Conservation (phyloP, 64 coral and sea anemone genomes). For the Dendronephthya gigantea region DNA sequence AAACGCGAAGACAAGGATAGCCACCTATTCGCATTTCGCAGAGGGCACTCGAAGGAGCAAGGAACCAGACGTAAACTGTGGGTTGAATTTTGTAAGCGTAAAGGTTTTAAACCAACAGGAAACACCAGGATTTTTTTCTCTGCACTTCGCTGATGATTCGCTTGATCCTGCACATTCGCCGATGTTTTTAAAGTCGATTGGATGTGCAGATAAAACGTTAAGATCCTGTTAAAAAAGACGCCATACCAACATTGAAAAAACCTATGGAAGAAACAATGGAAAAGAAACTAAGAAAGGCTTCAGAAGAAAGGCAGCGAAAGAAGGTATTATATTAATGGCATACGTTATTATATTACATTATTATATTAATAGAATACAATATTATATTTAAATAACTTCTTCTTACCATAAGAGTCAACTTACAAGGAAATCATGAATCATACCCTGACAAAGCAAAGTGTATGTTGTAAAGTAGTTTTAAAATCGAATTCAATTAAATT, state of each 20-base stretch:
- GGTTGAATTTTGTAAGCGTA: slow-evolving; percentile 3
- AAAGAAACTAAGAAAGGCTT: slow-evolving; percentile 11
- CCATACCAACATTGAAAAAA: slow-evolving; percentile 15
- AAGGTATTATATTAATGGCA: slow-evolving; percentile 1
- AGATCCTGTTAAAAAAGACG: background rate
- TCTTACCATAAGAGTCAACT: no score
- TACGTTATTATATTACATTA: background rate
- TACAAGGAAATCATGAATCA: no score
- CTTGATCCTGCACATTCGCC: background rate
- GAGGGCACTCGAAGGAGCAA: background rate
- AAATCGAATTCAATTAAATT: no score
- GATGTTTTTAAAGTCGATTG: background rate
- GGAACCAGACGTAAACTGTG: background rate
- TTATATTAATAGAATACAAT: no score
- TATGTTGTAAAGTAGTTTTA: no score
- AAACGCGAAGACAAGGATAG: background rate
- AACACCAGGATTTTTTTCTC: slow-evolving; percentile 3
- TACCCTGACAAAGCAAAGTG: no score
- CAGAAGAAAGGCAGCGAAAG: slow-evolving; percentile 8
- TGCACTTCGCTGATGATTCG: slow-evolving; percentile 3
- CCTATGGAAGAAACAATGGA: slow-evolving; percentile 1
- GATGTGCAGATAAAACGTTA: background rate
- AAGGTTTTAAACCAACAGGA: background rate
- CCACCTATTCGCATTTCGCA: background rate
- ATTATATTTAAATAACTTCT: no score